Percentiles rank a stretch among this genome's conserved stretches.
Conservation (phyloP, 1,140 invertebrate species). For the Capitella teleta region DNA sequence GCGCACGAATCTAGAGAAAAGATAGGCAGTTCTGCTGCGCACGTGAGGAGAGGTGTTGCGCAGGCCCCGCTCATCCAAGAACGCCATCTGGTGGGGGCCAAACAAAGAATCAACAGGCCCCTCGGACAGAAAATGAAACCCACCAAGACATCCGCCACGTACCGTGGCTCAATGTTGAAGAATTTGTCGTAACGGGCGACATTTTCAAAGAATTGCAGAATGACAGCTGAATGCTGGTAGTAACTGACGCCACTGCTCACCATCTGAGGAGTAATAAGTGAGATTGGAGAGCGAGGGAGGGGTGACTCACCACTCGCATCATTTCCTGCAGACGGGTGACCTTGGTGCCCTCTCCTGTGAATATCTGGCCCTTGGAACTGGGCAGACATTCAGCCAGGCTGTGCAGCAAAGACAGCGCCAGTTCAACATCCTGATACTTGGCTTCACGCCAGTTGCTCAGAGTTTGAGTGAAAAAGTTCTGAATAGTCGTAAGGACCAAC, state of each 20-base stretch:
- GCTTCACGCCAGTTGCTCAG: conserved; percentile 43
- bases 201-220: conserved; percentile 48
- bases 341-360: conserved; percentile 37
- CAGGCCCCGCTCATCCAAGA: conserved; percentile 48
- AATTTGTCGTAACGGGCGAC: conserved; percentile 50
- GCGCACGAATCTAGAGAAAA: conserved; percentile 50
- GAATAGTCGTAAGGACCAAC: conserved; percentile 43
- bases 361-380: conserved; percentile 42
- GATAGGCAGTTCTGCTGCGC: conserved; percentile 45
- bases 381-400: conserved; percentile 47
- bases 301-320: conserved; percentile 43
- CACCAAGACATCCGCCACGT: conserved; percentile 45
- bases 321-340: conserved; percentile 43
- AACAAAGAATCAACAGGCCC: neutral
- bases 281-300: no score
- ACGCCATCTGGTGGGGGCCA: conserved; percentile 32
- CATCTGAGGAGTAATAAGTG: no score
- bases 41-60: conserved; percentile 42
- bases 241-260: conserved; percentile 42
- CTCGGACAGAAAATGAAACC: no score
- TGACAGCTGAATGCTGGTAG: conserved; percentile 44
- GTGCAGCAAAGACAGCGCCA: conserved; percentile 47
- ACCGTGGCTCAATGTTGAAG: conserved; percentile 44
- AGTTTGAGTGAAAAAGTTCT: conserved; percentile 40
- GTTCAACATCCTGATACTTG: conserved; percentile 46